Conservation (phyloP, 1,140 invertebrate species). For the Oscheius sp. region DNA sequence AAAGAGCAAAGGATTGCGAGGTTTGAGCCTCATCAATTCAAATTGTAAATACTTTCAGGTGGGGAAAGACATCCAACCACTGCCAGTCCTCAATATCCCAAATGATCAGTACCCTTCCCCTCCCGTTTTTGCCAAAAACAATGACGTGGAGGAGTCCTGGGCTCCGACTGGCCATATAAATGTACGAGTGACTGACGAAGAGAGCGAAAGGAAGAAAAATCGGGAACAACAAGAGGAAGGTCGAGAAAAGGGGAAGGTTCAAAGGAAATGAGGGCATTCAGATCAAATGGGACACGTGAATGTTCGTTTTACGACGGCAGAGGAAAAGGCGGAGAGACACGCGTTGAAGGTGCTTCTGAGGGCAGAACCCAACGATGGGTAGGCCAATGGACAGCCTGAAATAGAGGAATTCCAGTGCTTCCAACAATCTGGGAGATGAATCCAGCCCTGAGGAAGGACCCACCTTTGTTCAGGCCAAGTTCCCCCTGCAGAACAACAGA, state of each 20-base stretch:
- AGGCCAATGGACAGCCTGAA: too few species aligned
- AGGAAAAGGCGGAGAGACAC: conserved; percentile 9
- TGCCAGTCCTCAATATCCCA: too few species aligned
- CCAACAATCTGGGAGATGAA: too few species aligned
- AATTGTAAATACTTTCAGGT: too few species aligned
- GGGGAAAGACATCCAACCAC: background rate
- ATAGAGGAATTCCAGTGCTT: too few species aligned
- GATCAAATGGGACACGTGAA: conserved; percentile 10
- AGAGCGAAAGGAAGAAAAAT: background rate
- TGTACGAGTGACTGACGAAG: conserved; percentile 15
- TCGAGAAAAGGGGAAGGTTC: background rate
- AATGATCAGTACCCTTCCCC: too few species aligned
- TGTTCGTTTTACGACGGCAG: conserved; percentile 17
- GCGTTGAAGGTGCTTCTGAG: conserved; percentile 12
- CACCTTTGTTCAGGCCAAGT: too few species aligned
- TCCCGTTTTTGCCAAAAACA: background rate
- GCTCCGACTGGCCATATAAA: conserved; percentile 31
- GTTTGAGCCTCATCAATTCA: too few species aligned
- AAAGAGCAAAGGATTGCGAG: conserved; percentile 10
- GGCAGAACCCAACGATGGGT: too few species aligned
- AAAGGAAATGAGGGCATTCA: background rate
- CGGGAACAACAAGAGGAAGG: too few species aligned
- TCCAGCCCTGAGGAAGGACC: conserved; percentile 8
- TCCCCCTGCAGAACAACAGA: too few species aligned
- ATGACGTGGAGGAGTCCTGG: conserved; percentile 11